Evolutionary conservation across 2,888 invertebrate genomes (phyloP).

Genomic region (Ferrisia virgata): DNA sequence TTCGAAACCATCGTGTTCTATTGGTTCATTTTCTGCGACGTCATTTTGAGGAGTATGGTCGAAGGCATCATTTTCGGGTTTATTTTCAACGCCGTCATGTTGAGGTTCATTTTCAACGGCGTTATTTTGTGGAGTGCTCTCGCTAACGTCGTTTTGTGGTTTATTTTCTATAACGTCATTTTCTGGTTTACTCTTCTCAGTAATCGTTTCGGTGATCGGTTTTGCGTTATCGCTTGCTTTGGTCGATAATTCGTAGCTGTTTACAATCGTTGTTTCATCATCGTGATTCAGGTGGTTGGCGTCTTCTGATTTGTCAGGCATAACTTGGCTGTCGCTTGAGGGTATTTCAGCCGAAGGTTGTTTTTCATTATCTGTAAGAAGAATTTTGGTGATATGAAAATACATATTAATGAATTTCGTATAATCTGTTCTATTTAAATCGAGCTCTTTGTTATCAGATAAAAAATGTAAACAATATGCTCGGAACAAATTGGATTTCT

Average conservation of each 20-base stretch:
- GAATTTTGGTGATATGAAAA: too few species aligned
- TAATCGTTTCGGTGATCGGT: background rate
- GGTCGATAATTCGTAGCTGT: background rate
- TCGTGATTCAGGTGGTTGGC: background rate
- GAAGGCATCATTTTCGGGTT: background rate
- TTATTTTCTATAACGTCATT: background rate
- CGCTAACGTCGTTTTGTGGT: background rate
- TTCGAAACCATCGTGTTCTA: background rate
- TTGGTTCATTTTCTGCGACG: background rate
- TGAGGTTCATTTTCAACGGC: background rate
- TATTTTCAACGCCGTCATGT: background rate
- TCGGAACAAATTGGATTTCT: too few species aligned
- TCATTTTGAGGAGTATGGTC: background rate
- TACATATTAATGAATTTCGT: too few species aligned
- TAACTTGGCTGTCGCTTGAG: constrained; percentile 20
- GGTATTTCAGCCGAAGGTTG: background rate
- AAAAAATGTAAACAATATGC: too few species aligned
- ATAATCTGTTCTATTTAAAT: too few species aligned
- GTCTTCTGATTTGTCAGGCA: background rate
- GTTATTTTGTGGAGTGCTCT: background rate
- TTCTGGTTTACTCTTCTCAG: background rate
- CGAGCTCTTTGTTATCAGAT: too few species aligned
- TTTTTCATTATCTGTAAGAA: constrained; percentile 16
- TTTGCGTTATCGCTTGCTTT: background rate
- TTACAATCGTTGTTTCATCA: background rate